Conservation (phyloP, 2,888 invertebrate species). For the Apomyelois bistriatella region DNA sequence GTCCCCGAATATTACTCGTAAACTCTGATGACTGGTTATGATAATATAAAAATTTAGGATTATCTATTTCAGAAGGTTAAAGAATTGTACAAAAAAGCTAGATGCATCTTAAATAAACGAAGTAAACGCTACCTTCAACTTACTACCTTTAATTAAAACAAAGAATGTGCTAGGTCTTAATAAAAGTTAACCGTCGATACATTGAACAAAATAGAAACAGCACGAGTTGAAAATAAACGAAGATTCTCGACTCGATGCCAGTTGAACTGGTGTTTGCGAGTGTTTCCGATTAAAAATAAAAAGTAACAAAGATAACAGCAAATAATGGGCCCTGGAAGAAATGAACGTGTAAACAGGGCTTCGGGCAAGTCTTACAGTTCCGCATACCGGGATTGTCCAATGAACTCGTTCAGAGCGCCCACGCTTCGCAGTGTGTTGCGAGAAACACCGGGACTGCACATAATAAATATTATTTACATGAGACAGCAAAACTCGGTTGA, state of each 20-base stretch:
- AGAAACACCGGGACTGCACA: conserved; percentile 35
- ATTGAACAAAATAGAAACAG: not conserved
- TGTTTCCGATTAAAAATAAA: not conserved
- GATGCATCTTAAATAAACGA: too few species aligned
- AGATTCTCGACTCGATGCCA: not conserved
- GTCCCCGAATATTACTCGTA: too few species aligned
- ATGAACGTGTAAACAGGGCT: conserved; percentile 23
- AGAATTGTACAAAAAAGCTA: too few species aligned
- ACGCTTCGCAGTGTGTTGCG: conserved; percentile 37
- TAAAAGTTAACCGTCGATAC: conserved; percentile 2
- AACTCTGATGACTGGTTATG: too few species aligned
- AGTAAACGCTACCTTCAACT: too few species aligned
- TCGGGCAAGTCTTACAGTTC: conserved; percentile 39
- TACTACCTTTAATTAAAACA: too few species aligned
- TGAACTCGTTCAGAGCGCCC: conserved; percentile 61
- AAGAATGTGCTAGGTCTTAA: not conserved
- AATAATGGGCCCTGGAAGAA: conserved; percentile 9
- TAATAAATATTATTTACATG: conserved; percentile 30
- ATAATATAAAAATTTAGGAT: too few species aligned
- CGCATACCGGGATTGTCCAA: conserved; percentile 66
- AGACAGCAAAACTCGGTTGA: conserved; percentile 10
- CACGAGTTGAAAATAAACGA: not conserved
- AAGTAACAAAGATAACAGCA: conserved; percentile 1
- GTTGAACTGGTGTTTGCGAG: not conserved
- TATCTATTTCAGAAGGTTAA: too few species aligned